A percentile compares a stretch with the other conserved stretches of the same genome.
Conservation (phyloP, 2,797 vertebrate species). For the Hoplostethus mediterraneus region DNA sequence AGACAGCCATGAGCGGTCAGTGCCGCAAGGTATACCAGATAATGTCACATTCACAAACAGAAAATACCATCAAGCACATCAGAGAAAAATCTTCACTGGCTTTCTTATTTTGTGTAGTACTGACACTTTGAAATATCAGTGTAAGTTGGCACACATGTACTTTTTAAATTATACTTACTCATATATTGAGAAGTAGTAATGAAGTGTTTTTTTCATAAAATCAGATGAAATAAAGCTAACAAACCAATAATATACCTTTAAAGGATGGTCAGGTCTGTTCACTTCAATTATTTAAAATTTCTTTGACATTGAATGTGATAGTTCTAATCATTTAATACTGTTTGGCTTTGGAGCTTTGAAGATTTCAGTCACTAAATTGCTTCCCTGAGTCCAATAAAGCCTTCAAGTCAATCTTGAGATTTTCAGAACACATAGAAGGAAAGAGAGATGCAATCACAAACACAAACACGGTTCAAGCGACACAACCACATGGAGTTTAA, state of each 20-base stretch:
- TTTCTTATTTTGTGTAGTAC: slow-evolving; percentile 64
- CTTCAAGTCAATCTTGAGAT: slow-evolving; percentile 93
- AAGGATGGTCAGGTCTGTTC: background rate
- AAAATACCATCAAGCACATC: slow-evolving; percentile 14
- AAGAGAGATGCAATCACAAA: slow-evolving; percentile 80
- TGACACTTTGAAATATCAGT: slow-evolving; percentile 8
- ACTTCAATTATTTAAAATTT: slow-evolving; percentile 7
- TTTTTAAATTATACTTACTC: too few relatives aligned
- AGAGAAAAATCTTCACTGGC: slow-evolving; percentile 72
- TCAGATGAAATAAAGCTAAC: slow-evolving; percentile 7
- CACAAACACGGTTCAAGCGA: slow-evolving; percentile 82
- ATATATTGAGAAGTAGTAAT: background rate
- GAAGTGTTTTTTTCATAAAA: background rate
- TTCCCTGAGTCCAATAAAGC: slow-evolving; percentile 58
- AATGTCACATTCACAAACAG: slow-evolving; percentile 53
- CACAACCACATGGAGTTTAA: slow-evolving; percentile 80
- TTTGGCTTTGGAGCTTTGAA: slow-evolving; percentile 18
- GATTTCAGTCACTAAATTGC: slow-evolving; percentile 35
- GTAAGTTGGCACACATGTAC: too few relatives aligned
- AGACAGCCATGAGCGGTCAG: slow-evolving; percentile 72
- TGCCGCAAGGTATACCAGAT: slow-evolving; percentile 43
- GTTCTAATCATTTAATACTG: background rate
- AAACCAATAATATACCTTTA: background rate
- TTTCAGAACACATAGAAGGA: slow-evolving; percentile 84
- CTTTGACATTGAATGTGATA: slow-evolving; percentile 14